Percentiles rank a stretch among this genome's conserved stretches.
Evolutionary conservation across 2,797 vertebrate species (phyloP).

Genomic region (Xenentodon cancila): DNA sequence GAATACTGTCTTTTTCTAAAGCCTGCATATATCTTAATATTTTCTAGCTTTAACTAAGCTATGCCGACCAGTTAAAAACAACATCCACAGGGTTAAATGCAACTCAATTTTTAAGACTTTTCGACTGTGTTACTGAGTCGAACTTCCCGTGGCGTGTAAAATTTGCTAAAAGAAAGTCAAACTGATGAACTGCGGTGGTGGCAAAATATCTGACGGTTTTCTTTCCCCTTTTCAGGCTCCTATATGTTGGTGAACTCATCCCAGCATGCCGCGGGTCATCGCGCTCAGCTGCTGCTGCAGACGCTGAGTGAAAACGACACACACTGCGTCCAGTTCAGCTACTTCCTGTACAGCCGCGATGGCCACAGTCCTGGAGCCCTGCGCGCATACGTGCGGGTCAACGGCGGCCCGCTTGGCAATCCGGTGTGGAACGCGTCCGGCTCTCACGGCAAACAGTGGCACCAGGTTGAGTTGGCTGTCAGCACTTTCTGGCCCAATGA

Average conservation of each 20-base stretch:
- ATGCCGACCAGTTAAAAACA: conserved; percentile 1
- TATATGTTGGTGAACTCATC: conserved; percentile 97
- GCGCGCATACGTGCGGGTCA: conserved; percentile 89
- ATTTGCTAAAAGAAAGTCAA: too few relatives aligned
- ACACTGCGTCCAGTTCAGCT: conserved; percentile 98
- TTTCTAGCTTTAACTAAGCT: not conserved
- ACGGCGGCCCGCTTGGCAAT: conserved; percentile 88
- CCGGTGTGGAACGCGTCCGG: conserved; percentile 91
- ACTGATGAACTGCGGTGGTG: too few relatives aligned
- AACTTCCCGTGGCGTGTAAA: not conserved
- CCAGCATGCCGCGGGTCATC: conserved; percentile 88
- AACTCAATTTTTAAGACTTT: not conserved
- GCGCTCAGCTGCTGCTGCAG: conserved; percentile 91
- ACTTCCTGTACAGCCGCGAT: conserved; percentile 94
- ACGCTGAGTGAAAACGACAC: conserved; percentile 96
- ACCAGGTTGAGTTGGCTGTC: conserved; percentile 94
- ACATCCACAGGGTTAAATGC: not conserved
- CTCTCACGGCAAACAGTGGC: conserved; percentile 92
- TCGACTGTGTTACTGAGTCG: not conserved
- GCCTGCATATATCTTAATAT: not conserved
- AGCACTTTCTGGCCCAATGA: conserved; percentile 98
- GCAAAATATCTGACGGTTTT: not conserved
- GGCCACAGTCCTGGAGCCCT: conserved; percentile 92
- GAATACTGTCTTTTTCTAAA: conserved; percentile 17
- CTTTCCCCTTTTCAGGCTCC: conserved; percentile 82